Evolutionary conservation across 2,888 invertebrate species (phyloP), one percentile per base, ranked within the genome.

Genomic region (Drosophila phalerata): DNA sequence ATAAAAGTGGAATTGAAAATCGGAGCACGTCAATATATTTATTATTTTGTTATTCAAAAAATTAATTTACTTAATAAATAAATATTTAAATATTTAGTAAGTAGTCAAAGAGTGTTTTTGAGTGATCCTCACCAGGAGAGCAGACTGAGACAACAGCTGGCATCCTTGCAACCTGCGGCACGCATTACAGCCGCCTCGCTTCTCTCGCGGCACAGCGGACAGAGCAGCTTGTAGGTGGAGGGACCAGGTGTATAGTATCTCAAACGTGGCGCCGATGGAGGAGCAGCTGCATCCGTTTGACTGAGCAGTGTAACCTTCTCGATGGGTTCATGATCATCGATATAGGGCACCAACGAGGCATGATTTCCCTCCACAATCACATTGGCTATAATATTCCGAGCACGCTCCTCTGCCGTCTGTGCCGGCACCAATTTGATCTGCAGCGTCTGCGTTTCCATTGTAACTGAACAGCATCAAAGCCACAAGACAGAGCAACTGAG

Each of bases 221-320:
- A 92, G 38, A 85, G 79, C 49, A 92, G 57, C 30, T 85, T 84
- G 70, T 91, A 91, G 30, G 91, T 91, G 56, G 89, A 90, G 0
- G 92, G 92, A 0, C 92, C 92, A 0, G 91, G 91, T 0, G 89
- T 78, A 63, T 88, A 92, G 65, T 91, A 92, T 3, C 89, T 87
- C 47, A 92, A 57, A 4, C 84, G 85, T 1, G 72, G 74, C 17
- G 40, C 37, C 0, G 53, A 5, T 3, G 69, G 22, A 0, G 30
- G 38, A 1, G 69, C 47, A 3, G 64, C 17, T 10, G 71, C 49
- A 11, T 79, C 79, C 60, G 77, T 32, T 22, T 78, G 61, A 3
- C 47, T 56, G 0, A 69, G 22, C 45, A 77, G 79, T 0, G 48
- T 80, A 0, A 63, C 51, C 70, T 78, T 75, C 48, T 87, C 82